Conservation (phyloP, 2,797 vertebrate genomes). For the Buceros bicornis region DNA sequence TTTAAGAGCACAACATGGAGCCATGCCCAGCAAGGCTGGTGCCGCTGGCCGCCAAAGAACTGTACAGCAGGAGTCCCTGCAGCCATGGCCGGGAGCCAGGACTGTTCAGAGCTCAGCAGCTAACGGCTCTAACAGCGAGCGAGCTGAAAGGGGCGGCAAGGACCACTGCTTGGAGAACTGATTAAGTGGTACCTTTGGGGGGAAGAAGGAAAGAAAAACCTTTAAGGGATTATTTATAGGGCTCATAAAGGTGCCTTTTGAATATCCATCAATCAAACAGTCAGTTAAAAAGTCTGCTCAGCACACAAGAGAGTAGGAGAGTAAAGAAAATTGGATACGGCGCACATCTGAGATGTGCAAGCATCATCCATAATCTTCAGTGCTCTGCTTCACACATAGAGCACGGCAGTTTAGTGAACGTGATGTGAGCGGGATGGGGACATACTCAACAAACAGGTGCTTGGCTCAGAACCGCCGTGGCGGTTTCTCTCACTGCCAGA, state of each 20-base stretch:
- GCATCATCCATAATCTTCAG: neutral
- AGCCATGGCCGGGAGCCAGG: neutral
- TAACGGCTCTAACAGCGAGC: neutral
- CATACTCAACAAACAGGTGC: neutral
- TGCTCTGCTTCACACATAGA: neutral
- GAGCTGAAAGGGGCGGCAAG: neutral
- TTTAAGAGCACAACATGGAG: neutral
- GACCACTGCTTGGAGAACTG: neutral
- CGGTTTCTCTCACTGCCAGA: conserved; percentile 7
- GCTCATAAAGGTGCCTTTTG: conserved; percentile 46
- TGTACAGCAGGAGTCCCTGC: neutral
- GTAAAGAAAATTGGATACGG: neutral
- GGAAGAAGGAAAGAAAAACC: neutral
- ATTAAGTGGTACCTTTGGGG: neutral
- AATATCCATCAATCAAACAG: conserved; percentile 57
- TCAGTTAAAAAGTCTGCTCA: conserved; percentile 31
- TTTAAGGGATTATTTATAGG: conserved; percentile 18
- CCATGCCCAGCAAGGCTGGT: neutral
- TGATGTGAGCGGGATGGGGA: neutral
- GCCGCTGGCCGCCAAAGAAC: neutral
- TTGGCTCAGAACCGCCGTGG: neutral
- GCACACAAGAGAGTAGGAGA: conserved; percentile 12
- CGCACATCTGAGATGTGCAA: neutral
- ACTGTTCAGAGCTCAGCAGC: neutral
- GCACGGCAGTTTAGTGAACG: neutral